These are phyloP conservation scores for Chaetops frenatus DNA, from an alignment of 2,113 vertebrate species.

Conservation along the genomic window DNA sequence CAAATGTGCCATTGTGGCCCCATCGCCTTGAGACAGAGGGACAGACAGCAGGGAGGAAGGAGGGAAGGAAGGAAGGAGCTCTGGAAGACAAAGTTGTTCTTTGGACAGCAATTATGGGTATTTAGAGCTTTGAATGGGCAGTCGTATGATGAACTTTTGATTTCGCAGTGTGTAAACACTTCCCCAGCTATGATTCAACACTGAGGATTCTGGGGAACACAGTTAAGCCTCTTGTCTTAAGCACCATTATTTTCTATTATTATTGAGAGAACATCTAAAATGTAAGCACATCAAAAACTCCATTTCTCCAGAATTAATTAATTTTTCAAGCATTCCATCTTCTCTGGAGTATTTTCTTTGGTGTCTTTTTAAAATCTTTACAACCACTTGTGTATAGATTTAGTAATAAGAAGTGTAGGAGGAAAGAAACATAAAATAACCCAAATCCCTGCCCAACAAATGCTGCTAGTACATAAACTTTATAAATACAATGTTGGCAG, in stretches of 20 bases:
- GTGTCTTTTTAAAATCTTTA: not conserved
- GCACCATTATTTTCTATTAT: not conserved
- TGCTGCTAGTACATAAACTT: conserved; percentile 68
- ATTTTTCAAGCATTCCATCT: not conserved
- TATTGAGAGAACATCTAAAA: not conserved
- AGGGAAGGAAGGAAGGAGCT: conserved; percentile 39
- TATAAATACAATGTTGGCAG: conserved; percentile 72
- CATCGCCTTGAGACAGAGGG: not conserved
- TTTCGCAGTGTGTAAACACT: not conserved
- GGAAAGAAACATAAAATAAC: conserved; percentile 17
- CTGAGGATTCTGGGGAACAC: not conserved
- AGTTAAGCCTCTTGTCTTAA: not conserved
- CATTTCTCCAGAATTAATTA: not conserved
- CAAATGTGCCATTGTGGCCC: not conserved
- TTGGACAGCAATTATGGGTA: conserved; percentile 34
- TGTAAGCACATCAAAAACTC: not conserved
- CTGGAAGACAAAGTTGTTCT: conserved; percentile 37
- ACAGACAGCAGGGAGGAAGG: not conserved
- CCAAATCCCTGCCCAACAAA: conserved; percentile 51
- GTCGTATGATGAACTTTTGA: not conserved
- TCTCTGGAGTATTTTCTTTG: not conserved
- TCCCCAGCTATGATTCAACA: not conserved
- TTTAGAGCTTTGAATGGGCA: conserved; percentile 28
- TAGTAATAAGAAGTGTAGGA: not conserved
- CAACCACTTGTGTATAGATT: conserved; percentile 7